Percentiles rank a stretch among this genome's conserved stretches.
Evolutionary conservation across 2,888 invertebrate species (phyloP).

Genomic region (Dysmachus trigonus): DNA sequence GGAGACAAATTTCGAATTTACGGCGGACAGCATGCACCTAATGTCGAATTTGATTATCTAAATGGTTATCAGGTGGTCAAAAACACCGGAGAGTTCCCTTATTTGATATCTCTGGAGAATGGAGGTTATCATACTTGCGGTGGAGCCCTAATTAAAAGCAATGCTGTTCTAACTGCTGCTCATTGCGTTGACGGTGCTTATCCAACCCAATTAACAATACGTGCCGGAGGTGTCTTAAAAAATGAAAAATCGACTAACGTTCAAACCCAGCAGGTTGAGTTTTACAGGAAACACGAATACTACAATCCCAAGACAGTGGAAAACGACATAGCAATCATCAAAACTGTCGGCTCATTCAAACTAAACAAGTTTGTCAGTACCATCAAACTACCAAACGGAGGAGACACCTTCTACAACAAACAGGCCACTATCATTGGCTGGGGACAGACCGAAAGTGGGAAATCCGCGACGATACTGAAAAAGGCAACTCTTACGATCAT

Average conservation of each 20-base stretch:
- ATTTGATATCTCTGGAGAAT: background rate
- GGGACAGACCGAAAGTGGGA: background rate
- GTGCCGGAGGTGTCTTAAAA: background rate
- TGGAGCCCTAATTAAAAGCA: slow-evolving; percentile 60
- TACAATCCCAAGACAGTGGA: background rate
- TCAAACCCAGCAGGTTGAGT: background rate
- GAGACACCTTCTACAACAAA: background rate
- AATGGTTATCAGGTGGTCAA: background rate
- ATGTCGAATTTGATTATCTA: too few relatives aligned
- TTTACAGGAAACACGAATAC: background rate
- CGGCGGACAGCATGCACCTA: too few relatives aligned
- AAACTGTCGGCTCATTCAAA: background rate
- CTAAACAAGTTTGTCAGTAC: background rate
- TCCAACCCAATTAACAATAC: slow-evolving; percentile 46
- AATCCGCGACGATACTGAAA: background rate
- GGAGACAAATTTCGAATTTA: background rate
- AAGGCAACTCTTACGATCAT: background rate
- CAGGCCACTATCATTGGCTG: background rate
- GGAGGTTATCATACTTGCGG: slow-evolving; percentile 58
- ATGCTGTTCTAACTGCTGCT: slow-evolving; percentile 61
- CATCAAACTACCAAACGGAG: background rate
- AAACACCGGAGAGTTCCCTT: background rate
- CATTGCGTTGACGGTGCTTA: slow-evolving; percentile 61
- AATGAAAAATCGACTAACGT: background rate
- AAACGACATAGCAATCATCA: background rate